phyloP scores from a whole-genome alignment of 2,888 invertebrate species.

The Scelioninae gen. 1 region DNA sequence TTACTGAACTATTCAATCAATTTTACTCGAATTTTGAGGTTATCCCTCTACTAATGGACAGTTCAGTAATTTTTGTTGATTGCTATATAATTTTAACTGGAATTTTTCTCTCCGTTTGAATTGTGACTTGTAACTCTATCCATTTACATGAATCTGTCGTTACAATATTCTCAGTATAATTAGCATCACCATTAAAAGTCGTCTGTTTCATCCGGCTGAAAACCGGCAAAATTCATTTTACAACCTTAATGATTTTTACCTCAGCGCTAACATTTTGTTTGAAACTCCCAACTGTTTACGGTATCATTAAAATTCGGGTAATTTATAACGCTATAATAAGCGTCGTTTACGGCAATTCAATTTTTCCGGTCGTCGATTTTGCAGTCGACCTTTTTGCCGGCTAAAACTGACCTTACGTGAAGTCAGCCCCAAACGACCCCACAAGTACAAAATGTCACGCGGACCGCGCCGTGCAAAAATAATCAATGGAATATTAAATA shows the following conservation, averaged over 20 bases:
- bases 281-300: conserved; percentile 12
- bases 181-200: no score
- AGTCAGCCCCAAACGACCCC: conserved; percentile 5
- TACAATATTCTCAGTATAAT: no score
- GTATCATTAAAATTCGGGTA: conserved; percentile 21
- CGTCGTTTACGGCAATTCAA: conserved; percentile 14
- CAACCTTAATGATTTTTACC: neutral
- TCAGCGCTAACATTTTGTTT: neutral
- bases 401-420: conserved; percentile 29
- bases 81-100: no score
- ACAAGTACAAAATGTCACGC: conserved; percentile 8
- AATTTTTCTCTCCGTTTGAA: no score
- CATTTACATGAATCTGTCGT: no score
- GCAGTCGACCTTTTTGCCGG: conserved; percentile 22
- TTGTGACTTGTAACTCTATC: no score
- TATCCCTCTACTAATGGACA: no score
- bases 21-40: no score
- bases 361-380: conserved; percentile 24
- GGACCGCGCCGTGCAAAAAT: conserved; percentile 29
- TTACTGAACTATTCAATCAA: no score
- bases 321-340: conserved; percentile 4
- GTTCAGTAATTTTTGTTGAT: no score
- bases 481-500: conserved; percentile 41
- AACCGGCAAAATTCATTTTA: no score
- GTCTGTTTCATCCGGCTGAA: no score